Evolutionary conservation across 2,888 invertebrate species (phyloP).

Genomic region (Aspidiotus rigidus): DNA sequence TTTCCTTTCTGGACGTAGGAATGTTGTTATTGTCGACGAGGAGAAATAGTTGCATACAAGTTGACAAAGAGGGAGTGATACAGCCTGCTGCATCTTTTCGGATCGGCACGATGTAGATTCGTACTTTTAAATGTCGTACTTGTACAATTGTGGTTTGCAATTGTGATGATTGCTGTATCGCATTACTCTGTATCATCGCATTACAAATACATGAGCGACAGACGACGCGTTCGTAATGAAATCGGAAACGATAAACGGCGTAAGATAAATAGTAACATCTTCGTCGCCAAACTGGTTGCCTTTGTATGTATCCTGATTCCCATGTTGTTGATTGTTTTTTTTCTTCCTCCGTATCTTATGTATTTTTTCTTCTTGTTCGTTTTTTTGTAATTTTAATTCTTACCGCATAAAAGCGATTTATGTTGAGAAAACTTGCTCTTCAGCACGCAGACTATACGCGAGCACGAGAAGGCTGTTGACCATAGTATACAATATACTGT

Average conservation of each 20-base stretch:
- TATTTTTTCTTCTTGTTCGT: neutral
- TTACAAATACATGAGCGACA: too few species aligned
- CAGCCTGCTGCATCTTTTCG: too few species aligned
- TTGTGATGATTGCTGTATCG: too few species aligned
- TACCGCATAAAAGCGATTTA: slow-evolving; percentile 24
- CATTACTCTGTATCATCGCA: too few species aligned
- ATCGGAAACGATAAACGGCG: slow-evolving; percentile 24
- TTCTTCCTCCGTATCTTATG: neutral
- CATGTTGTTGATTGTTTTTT: slow-evolving; percentile 9
- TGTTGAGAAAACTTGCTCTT: slow-evolving; percentile 14
- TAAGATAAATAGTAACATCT: slow-evolving; percentile 25
- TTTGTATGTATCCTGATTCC: slow-evolving; percentile 28
- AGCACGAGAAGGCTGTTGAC: slow-evolving; percentile 29
- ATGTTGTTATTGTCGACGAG: too few species aligned
- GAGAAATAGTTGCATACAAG: too few species aligned
- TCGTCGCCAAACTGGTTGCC: slow-evolving; percentile 27
- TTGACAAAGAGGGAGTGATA: too few species aligned
- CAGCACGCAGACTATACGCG: slow-evolving; percentile 20
- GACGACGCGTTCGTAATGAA: too few species aligned
- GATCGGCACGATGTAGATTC: too few species aligned
- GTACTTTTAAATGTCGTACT: too few species aligned
- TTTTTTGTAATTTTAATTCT: neutral
- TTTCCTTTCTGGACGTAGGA: too few species aligned
- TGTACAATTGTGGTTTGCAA: too few species aligned
- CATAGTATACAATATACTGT: slow-evolving; percentile 26